Conservation (phyloP, 2,113 vertebrate species). For the Grus americana region DNA sequence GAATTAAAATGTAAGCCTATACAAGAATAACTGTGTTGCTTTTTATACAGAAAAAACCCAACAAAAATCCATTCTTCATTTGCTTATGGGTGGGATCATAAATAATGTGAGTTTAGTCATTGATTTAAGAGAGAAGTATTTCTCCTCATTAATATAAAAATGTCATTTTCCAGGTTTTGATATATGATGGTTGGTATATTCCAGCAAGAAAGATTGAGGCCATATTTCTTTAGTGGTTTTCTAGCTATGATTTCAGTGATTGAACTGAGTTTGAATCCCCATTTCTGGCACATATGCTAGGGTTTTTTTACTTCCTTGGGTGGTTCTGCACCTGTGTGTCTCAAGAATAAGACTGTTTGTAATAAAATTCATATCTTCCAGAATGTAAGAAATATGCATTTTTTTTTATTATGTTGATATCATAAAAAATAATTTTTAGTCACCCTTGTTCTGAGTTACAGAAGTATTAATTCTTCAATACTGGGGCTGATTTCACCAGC, state of each 20-base stretch:
- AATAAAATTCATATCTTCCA: not conserved
- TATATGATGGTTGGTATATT: not conserved
- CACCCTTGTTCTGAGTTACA: not conserved
- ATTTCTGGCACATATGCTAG: not conserved
- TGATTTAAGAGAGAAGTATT: constrained; percentile 23
- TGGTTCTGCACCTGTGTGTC: not conserved
- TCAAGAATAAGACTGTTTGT: not conserved
- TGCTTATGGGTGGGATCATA: not conserved
- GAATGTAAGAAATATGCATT: not conserved
- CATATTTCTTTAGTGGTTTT: constrained; percentile 13
- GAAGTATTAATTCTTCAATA: not conserved
- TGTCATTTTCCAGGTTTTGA: not conserved
- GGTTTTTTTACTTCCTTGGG: not conserved
- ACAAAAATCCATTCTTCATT: not conserved
- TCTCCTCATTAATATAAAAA: constrained; percentile 24
- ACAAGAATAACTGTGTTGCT: not conserved
- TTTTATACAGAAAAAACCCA: not conserved
- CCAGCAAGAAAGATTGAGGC: not conserved
- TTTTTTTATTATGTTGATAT: not conserved
- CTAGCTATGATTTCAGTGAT: not conserved
- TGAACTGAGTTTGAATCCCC: not conserved
- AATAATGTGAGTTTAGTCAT: not conserved
- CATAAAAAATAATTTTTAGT: not conserved
- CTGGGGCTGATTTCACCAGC: not conserved
- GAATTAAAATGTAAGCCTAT: not conserved